Evolutionary conservation across 2,797 vertebrate species (phyloP).

Genomic region (Myoxocephalus aenaeus): DNA sequence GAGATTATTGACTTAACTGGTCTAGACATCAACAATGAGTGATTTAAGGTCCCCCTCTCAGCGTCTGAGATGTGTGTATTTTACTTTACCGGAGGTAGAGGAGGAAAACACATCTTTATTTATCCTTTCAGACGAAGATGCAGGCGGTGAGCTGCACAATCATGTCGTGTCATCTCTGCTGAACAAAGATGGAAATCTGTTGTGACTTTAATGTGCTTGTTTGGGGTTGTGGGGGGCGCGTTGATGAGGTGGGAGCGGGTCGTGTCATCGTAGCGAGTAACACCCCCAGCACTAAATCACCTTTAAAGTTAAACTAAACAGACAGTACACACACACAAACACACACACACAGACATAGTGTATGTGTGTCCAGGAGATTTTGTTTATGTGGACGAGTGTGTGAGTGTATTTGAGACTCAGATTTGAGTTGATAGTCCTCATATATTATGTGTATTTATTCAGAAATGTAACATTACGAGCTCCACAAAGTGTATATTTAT

Average conservation of each 20-base stretch:
- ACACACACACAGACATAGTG: constrained; percentile 37
- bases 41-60: constrained; percentile 54
- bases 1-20: constrained; percentile 80
- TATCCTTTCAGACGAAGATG: constrained; percentile 54
- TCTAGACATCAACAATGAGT: constrained; percentile 76
- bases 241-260: constrained; percentile 70
- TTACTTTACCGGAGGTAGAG: constrained; percentile 53
- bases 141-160: constrained; percentile 16
- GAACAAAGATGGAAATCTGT: constrained; percentile 61
- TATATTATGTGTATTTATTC: constrained; percentile 5
- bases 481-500: constrained; percentile 19
- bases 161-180: constrained; percentile 20
- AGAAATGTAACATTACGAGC: constrained; percentile 11
- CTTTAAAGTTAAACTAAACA: constrained; percentile 72
- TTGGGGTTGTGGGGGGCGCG: constrained; percentile 56
- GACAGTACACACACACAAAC: constrained; percentile 34
- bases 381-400: constrained; percentile 39
- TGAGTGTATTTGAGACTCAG: constrained; percentile 6
- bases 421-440: constrained; percentile 7
- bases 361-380: constrained; percentile 18
- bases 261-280: constrained; percentile 71
- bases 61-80: constrained; percentile 67
- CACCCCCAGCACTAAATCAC: constrained; percentile 79
- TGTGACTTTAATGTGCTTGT: constrained; percentile 71
- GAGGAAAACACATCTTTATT: constrained; percentile 47